Evolutionary conservation across 2,113 vertebrate species (phyloP), one percentile per base, ranked within the genome.

Genomic region (Tympanuchus pallidicinctus): DNA sequence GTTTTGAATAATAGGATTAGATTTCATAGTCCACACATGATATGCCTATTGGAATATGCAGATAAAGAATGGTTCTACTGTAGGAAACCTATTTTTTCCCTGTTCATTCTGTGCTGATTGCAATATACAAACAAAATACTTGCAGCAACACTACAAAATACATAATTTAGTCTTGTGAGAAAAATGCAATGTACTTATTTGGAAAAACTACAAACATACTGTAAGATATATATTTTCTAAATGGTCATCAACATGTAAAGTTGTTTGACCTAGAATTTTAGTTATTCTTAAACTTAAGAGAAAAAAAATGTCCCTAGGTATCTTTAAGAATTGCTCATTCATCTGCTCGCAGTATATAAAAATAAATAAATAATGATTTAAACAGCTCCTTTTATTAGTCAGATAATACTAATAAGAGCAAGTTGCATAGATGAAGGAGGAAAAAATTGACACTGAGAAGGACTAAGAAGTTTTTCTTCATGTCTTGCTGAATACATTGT

Each of bases 291-390:
- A 27, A 10, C 4, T 10, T 52, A 40, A 70, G n/a, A 32, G 65
- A 63, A 63, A 43, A 69, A 27, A 25, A 48, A 8, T 8, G 9
- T 0, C 4, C 3, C 1, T 6, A 28, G 6, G 40, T 2, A 28
- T 82, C 15, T 78, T 60, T 13, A 56, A 61, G 21, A 40, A 45
- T 66, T 84, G 81, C 74, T 14, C 19, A 42, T 13, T 13, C 65
- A 18, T 52, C 10, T 66, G 7, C 20, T 50, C 34, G 4, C 21
- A 18, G 17, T 9, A 61, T 3, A 14, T 42, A 7, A 2, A 82
- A 86, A 67, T 7, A 76, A 40, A 76, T 5, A 69, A 77, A 50
- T n/a, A 27, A 67, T 13, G 17, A 28, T 11, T 4, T 20, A 71
- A 80, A 80, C 18, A 61, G 64, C n/a, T 45, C 48, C 4, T 42